Evolutionary conservation across 2,797 vertebrate species (phyloP), one percentile per base, ranked within the genome.

Genomic region (Anguilla obscura): DNA sequence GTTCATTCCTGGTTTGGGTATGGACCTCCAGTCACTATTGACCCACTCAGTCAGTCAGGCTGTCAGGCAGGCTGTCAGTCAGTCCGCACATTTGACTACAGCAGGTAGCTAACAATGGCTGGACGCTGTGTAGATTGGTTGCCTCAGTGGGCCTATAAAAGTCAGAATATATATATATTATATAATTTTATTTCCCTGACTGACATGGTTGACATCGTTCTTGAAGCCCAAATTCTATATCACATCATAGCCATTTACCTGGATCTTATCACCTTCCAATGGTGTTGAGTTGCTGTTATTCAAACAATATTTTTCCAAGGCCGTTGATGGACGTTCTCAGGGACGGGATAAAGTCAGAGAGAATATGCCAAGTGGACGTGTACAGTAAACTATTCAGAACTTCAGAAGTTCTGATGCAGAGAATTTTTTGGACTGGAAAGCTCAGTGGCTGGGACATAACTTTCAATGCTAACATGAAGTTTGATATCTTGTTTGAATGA

Each of bases 401-500:
- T 36, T 33, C 27, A 76, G 0, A 36, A 76, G 8, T 76, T 36
- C 27, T 33, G 14, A 76, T 27, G 71, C 5, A 36, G 71, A 3
- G 10, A 36, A 16, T 12, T 33, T 16, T 21, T 76, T 69, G 63
- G 71, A 76, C 12, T 36, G 33, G 30, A 76, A 79, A 21, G 14
- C 33, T 79, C 36, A 45, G 74, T 45, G 74, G 16, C 33, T 16
- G 33, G 16, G 33, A 79, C 33, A 40, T 45, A 27, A 69, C 63
- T 27, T 69, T 69, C 24, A 69, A 69, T 69, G n/a, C 18, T 36
- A 79, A 40, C 71, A 33, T 76, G 71, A 36, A 76, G 71, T 12
- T 24, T 45, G 74, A 79, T 45, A 40, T 79, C 33, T 79, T 79
- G 74, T 45, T 79, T 79, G 16, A 79, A 79, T 79, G 74, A 45